Evolutionary conservation across 2,113 vertebrate genomes (phyloP).

Genomic region (Theristicus caerulescens): DNA sequence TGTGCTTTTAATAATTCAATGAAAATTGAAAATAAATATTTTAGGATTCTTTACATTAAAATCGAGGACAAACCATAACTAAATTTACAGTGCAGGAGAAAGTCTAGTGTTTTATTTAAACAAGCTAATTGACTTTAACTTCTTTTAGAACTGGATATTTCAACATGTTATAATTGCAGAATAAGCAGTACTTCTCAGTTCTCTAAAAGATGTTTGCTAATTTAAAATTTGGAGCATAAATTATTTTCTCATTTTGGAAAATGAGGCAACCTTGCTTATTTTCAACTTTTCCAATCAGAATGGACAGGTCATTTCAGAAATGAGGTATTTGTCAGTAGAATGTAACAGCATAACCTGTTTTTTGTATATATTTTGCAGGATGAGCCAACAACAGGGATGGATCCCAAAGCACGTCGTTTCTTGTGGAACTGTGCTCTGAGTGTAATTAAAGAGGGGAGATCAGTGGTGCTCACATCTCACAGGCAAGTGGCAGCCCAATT

Average conservation of each 20-base stretch:
- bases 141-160: neutral
- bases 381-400: conserved; percentile 98
- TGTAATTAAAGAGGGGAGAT: conserved; percentile 92
- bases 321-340: neutral
- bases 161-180: neutral
- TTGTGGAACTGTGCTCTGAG: conserved; percentile 94
- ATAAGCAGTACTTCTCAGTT: neutral
- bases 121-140: neutral
- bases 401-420: conserved; percentile 93
- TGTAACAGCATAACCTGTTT: neutral
- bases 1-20: neutral
- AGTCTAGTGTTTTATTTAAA: neutral
- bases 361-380: conserved; percentile 76
- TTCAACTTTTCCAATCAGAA: neutral
- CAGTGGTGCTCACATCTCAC: conserved; percentile 95
- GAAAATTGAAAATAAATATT: neutral
- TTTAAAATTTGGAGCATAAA: neutral
- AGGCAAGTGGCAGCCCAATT: conserved; percentile 71
- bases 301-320: neutral
- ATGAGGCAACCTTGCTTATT: neutral
- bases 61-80: neutral
- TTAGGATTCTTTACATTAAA: neutral
- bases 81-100: neutral
- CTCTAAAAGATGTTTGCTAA: neutral
- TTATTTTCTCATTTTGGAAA: neutral